These are phyloP conservation scores for Tetrax tetrax DNA, from an alignment of 2,113 vertebrate genomes.

Conservation along the genomic window DNA sequence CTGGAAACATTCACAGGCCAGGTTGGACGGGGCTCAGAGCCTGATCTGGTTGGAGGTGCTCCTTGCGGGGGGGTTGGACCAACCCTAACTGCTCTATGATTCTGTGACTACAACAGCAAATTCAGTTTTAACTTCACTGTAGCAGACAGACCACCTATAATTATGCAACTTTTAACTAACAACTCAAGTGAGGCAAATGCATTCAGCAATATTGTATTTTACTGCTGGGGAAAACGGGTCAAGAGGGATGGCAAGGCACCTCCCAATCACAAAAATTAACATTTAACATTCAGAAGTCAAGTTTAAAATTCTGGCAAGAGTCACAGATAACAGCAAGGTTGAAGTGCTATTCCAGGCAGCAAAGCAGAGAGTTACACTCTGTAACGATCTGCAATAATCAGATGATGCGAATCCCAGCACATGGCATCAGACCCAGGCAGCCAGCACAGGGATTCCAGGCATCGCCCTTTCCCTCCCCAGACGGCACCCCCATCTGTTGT, in stretches of 20 bases:
- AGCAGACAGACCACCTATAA: background rate
- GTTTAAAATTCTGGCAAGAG: background rate
- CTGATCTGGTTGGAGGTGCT: too few species aligned
- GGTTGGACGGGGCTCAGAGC: too few species aligned
- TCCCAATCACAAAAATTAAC: background rate
- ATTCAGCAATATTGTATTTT: background rate
- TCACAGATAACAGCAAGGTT: background rate
- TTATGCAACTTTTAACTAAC: background rate
- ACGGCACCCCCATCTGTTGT: background rate
- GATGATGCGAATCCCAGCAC: background rate
- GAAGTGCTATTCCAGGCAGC: background rate
- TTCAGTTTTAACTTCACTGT: background rate
- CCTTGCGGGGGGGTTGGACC: too few species aligned
- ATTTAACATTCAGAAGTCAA: background rate
- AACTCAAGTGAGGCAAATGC: background rate
- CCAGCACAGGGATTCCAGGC: background rate
- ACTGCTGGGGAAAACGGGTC: background rate
- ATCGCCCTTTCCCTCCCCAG: background rate
- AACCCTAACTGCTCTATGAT: too few species aligned
- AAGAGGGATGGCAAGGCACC: background rate
- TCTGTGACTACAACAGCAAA: background rate
- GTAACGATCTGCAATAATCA: background rate
- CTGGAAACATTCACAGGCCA: too few species aligned
- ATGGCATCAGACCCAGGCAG: background rate
- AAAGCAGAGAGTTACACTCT: background rate